Evolutionary conservation across 2,888 invertebrate species (phyloP).

Genomic region (Hecatera dysodea): DNA sequence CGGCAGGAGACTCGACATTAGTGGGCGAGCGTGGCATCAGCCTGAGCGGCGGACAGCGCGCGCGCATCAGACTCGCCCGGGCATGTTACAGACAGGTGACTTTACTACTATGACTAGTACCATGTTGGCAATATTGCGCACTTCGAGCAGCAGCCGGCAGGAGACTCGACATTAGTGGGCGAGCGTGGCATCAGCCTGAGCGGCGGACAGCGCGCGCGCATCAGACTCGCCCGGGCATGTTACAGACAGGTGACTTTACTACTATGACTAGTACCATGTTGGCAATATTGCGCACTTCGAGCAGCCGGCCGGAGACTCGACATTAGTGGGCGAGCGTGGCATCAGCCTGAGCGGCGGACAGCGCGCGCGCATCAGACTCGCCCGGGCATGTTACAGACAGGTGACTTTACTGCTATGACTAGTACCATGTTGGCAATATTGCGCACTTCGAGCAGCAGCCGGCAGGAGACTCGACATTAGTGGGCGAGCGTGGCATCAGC

Average conservation of each 20-base stretch:
- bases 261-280: no score
- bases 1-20: constrained; percentile 68
- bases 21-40: constrained; percentile 95
- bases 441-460: no score
- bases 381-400: constrained; percentile 94
- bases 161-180: constrained; percentile 94
- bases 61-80: constrained; percentile 94
- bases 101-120: not conserved
- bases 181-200: no score
- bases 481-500: constrained; percentile 94
- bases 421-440: not conserved
- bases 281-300: no score
- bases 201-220: no score
- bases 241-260: no score
- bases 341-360: constrained; percentile 95
- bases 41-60: constrained; percentile 95
- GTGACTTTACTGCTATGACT: constrained; percentile 78
- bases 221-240: no score
- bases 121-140: constrained; percentile 70
- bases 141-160: constrained; percentile 92
- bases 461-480: constrained; percentile 75
- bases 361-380: constrained; percentile 94
- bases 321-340: constrained; percentile 95
- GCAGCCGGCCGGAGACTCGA: constrained; percentile 93
- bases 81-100: constrained; percentile 94